A percentile compares a stretch with the other conserved stretches of the same genome.
Evolutionary conservation across 2,888 invertebrate genomes (phyloP).

Genomic region (Platypus cylindrus): DNA sequence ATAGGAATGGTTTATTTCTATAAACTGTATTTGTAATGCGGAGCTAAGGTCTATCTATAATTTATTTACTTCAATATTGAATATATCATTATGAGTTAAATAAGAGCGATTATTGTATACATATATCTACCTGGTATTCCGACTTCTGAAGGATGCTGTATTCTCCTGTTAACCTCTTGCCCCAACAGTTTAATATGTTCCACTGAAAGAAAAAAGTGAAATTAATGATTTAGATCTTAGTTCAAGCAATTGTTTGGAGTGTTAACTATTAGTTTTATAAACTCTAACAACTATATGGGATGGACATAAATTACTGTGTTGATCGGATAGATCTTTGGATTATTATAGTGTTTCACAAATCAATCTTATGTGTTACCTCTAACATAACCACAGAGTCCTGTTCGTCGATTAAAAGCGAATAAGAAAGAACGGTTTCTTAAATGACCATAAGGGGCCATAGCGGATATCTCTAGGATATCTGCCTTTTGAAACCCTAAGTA

Average conservation of each 20-base stretch:
- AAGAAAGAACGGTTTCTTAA: conserved; percentile 32
- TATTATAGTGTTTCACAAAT: conserved; percentile 2
- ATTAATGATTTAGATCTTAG: conserved; percentile 1
- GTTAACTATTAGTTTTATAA: too few species aligned
- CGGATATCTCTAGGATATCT: conserved; percentile 34
- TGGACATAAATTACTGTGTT: too few species aligned
- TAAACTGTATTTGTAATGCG: too few species aligned
- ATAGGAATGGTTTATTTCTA: too few species aligned
- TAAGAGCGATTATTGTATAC: not conserved
- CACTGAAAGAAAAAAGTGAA: conserved; percentile 22
- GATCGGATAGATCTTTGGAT: not conserved
- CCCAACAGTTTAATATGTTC: conserved; percentile 32
- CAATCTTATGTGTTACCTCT: conserved; percentile 27
- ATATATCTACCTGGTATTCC: conserved; percentile 16
- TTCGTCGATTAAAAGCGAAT: conserved; percentile 34
- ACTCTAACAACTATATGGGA: too few species aligned
- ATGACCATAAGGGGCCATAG: conserved; percentile 27
- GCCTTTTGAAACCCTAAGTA: conserved; percentile 31
- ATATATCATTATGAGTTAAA: not conserved
- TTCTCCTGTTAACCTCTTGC: conserved; percentile 32
- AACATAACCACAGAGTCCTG: conserved; percentile 33
- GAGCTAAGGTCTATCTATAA: too few species aligned
- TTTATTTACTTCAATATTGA: too few species aligned
- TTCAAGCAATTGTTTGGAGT: too few species aligned
- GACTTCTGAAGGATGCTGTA: conserved; percentile 31